These are phyloP conservation scores for Opisthograptis luteolata DNA, from an alignment of 2,888 invertebrate species.

Conservation along the genomic window DNA sequence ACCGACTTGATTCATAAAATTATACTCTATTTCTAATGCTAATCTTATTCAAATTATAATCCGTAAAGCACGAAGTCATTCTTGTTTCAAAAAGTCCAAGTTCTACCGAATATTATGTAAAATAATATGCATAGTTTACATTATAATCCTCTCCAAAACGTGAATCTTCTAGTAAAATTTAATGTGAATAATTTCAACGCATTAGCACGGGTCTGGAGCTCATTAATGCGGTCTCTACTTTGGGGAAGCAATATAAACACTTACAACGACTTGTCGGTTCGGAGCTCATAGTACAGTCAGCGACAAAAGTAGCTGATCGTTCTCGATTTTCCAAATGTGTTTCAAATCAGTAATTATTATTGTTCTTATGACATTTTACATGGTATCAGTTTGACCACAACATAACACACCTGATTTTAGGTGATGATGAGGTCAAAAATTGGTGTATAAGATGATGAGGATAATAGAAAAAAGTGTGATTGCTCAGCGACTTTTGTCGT, in stretches of 20 bases:
- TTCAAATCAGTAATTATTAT: too few relatives aligned
- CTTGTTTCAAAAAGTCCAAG: neutral
- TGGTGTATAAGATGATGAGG: too few relatives aligned
- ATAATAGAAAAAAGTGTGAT: too few relatives aligned
- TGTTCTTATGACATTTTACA: too few relatives aligned
- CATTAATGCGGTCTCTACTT: conserved; percentile 49
- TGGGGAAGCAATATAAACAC: conserved; percentile 49
- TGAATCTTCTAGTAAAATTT: conserved; percentile 49
- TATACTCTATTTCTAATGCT: neutral
- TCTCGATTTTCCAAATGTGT: too few relatives aligned
- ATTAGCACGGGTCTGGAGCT: conserved; percentile 43
- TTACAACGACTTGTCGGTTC: conserved; percentile 40
- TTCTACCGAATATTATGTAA: conserved; percentile 6
- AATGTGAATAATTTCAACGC: conserved; percentile 49
- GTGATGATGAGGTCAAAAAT: too few relatives aligned
- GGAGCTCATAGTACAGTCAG: conserved; percentile 44
- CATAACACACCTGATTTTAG: too few relatives aligned
- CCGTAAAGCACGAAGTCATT: neutral
- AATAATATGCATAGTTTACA: conserved; percentile 15
- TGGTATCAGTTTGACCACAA: too few relatives aligned
- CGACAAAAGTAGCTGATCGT: too few relatives aligned
- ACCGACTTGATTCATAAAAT: too few relatives aligned
- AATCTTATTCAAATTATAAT: neutral
- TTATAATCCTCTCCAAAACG: conserved; percentile 20
- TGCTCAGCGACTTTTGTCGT: too few relatives aligned